Evolutionary conservation across 2,888 invertebrate genomes (phyloP).

Genomic region (Incurvaria masculella): DNA sequence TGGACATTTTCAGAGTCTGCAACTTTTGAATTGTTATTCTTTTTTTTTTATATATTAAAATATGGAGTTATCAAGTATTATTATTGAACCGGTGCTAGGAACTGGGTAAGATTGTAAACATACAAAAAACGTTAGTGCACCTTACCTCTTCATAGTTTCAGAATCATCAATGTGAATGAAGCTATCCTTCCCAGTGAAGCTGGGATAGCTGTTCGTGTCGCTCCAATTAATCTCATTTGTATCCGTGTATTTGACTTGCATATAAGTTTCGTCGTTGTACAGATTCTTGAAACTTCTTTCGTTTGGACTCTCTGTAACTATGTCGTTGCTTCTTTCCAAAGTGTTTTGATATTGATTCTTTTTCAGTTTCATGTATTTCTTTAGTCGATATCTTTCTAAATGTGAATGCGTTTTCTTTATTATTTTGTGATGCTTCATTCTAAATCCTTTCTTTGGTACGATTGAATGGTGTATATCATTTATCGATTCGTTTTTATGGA

Average conservation of each 20-base stretch:
- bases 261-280: constrained; percentile 43
- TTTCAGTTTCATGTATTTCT: constrained; percentile 21
- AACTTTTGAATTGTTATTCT: too few relatives aligned
- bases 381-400: constrained; percentile 28
- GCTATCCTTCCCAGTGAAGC: constrained; percentile 80
- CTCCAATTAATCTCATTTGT: constrained; percentile 43
- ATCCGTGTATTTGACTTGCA: constrained; percentile 48
- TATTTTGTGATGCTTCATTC: constrained; percentile 31
- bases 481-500: constrained; percentile 29
- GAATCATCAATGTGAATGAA: constrained; percentile 87
- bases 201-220: constrained; percentile 57
- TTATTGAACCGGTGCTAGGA: too few relatives aligned
- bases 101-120: neutral
- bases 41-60: too few relatives aligned
- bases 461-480: constrained; percentile 36
- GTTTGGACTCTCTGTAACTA: constrained; percentile 28
- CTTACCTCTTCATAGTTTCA: constrained; percentile 77
- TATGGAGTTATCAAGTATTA: too few relatives aligned
- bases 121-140: too few relatives aligned
- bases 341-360: neutral
- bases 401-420: constrained; percentile 29
- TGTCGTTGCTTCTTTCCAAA: constrained; percentile 28
- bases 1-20: too few relatives aligned
- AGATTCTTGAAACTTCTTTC: constrained; percentile 7
- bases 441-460: constrained; percentile 42